Evolutionary conservation across 2,888 invertebrate species (phyloP).

Genomic region (Cerastis leucographa): DNA sequence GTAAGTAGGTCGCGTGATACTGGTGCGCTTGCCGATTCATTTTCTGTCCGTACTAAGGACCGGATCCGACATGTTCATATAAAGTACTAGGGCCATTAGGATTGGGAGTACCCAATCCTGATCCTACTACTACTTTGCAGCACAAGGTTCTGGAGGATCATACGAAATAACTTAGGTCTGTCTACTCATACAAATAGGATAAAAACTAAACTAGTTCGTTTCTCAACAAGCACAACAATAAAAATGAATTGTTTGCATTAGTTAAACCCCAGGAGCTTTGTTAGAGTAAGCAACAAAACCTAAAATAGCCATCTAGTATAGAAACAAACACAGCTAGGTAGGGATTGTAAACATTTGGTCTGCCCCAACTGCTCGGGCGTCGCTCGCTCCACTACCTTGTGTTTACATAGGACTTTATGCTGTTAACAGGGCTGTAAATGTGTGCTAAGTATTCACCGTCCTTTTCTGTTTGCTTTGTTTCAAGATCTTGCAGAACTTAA

Average conservation of each 20-base stretch:
- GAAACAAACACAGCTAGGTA: constrained; percentile 23
- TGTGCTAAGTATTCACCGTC: constrained; percentile 4
- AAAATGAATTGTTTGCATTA: not conserved
- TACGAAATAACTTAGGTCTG: too few species aligned
- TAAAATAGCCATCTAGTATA: constrained; percentile 8
- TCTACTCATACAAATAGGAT: too few species aligned
- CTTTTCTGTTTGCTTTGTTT: not conserved
- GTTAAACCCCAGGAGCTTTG: not conserved
- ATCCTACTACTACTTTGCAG: too few species aligned
- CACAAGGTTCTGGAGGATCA: too few species aligned
- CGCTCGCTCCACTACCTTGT: constrained; percentile 3
- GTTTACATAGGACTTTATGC: constrained; percentile 14
- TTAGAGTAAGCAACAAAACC: constrained; percentile 20
- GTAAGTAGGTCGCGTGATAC: too few species aligned
- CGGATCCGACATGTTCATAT: too few species aligned
- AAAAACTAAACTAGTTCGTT: too few species aligned
- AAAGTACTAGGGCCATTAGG: too few species aligned
- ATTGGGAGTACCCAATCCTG: too few species aligned
- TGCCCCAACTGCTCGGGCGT: not conserved
- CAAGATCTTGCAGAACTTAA: not conserved
- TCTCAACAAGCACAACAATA: too few species aligned
- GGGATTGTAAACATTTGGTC: constrained; percentile 29
- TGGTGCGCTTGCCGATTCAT: too few species aligned
- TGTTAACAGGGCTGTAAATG: not conserved
- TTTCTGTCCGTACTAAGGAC: too few species aligned